phyloP scores from a whole-genome alignment of 2,113 vertebrate species.

The Neofelis nebulosa region DNA sequence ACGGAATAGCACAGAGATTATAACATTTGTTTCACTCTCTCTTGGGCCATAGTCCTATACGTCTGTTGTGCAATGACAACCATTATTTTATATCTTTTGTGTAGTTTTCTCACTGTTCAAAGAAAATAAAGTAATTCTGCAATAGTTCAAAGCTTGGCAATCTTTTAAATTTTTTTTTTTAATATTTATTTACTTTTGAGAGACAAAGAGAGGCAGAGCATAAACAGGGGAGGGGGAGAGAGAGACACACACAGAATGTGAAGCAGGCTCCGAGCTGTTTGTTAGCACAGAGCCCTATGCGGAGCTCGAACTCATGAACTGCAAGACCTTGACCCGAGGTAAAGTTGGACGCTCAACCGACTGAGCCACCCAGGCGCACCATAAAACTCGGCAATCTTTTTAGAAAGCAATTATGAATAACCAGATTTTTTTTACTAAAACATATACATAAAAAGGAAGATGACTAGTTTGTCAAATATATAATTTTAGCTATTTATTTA shows the following conservation, averaged over 20 bases:
- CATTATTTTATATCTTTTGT: neutral
- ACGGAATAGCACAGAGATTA: neutral
- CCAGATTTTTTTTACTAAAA: neutral
- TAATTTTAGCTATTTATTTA: neutral
- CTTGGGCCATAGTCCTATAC: neutral
- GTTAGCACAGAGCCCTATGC: too few relatives aligned
- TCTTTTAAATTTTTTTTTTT: neutral
- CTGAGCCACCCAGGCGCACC: too few relatives aligned
- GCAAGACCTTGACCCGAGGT: too few relatives aligned
- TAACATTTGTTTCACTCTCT: neutral
- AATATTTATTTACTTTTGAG: too few relatives aligned
- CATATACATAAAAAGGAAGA: neutral
- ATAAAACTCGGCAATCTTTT: neutral
- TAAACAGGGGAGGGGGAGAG: too few relatives aligned
- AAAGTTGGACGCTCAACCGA: too few relatives aligned
- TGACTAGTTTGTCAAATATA: neutral
- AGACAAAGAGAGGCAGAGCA: too few relatives aligned
- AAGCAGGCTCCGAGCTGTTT: too few relatives aligned
- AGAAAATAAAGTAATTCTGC: neutral
- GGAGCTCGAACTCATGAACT: too few relatives aligned
- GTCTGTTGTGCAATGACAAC: neutral
- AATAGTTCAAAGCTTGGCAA: neutral
- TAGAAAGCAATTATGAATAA: neutral
- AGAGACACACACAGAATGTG: too few relatives aligned
- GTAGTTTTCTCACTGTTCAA: neutral